phyloP scores from a whole-genome alignment of 2,797 vertebrate species.

The Coregonus sp. region DNA sequence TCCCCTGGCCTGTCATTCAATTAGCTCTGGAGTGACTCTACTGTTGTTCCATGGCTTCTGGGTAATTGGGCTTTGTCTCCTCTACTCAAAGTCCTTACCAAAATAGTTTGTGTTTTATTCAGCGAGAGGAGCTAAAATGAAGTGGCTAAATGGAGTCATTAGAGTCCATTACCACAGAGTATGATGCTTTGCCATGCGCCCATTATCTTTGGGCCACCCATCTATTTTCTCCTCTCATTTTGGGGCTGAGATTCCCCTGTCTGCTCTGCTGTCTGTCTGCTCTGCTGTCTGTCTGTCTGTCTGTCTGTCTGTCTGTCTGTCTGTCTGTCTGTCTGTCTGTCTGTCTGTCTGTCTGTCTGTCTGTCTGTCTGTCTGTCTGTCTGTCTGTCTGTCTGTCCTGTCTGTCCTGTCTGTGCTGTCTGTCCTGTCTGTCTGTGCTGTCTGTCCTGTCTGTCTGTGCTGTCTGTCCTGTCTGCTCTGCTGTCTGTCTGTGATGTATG shows the following conservation, averaged over 20 bases:
- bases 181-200: constrained; percentile 41
- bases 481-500: not conserved
- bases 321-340: not conserved
- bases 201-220: constrained; percentile 45
- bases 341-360: not conserved
- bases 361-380: not conserved
- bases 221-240: constrained; percentile 24
- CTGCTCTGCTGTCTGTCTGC: not conserved
- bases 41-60: constrained; percentile 25
- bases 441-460: not conserved
- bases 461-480: not conserved
- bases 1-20: constrained; percentile 28
- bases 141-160: constrained; percentile 66
- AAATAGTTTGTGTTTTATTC: constrained; percentile 66
- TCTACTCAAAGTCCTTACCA: constrained; percentile 53
- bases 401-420: not conserved
- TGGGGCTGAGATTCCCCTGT: not conserved
- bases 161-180: constrained; percentile 66
- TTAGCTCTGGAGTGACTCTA: constrained; percentile 52
- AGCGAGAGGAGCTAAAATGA: constrained; percentile 52
- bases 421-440: not conserved
- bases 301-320: too few species aligned
- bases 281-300: not conserved
- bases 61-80: constrained; percentile 52
- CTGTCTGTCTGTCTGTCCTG: not conserved